phyloP scores from a whole-genome alignment of 2,113 vertebrate genomes.

The Cebus imitator region DNA sequence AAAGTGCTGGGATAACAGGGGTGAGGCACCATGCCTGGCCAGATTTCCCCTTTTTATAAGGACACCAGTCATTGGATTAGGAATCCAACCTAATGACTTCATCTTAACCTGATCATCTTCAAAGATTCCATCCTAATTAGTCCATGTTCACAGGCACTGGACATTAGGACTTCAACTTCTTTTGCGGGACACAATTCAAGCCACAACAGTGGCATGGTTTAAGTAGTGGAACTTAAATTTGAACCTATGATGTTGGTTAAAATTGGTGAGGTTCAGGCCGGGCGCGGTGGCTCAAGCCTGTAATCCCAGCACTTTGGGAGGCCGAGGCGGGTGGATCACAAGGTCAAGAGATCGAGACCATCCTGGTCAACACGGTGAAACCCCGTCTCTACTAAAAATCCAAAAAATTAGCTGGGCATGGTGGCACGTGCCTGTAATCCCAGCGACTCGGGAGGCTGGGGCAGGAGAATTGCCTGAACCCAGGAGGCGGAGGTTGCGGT shows the following conservation, averaged over 20 bases:
- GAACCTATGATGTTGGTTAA: background rate
- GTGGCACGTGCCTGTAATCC: too few species aligned
- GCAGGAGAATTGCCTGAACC: too few species aligned
- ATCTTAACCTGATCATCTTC: conserved; percentile 17
- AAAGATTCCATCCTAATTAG: background rate
- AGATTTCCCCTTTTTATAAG: background rate
- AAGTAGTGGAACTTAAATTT: background rate
- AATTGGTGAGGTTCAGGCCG: background rate
- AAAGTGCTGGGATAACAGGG: too few species aligned
- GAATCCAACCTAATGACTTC: background rate
- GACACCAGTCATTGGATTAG: background rate
- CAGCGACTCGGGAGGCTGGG: too few species aligned
- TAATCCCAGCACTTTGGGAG: background rate
- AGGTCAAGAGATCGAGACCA: too few species aligned
- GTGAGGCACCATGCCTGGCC: too few species aligned
- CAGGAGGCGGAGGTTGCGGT: too few species aligned
- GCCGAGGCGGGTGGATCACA: too few species aligned
- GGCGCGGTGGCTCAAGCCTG: too few species aligned
- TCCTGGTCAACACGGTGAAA: too few species aligned
- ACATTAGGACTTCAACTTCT: background rate
- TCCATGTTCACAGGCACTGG: background rate
- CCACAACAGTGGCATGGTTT: background rate
- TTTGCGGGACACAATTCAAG: background rate
- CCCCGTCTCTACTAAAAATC: too few species aligned
- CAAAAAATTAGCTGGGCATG: too few species aligned